These are phyloP conservation scores for Nyctibius bracteatus DNA, from an alignment of 2,113 vertebrate genomes.

Conservation along the genomic window DNA sequence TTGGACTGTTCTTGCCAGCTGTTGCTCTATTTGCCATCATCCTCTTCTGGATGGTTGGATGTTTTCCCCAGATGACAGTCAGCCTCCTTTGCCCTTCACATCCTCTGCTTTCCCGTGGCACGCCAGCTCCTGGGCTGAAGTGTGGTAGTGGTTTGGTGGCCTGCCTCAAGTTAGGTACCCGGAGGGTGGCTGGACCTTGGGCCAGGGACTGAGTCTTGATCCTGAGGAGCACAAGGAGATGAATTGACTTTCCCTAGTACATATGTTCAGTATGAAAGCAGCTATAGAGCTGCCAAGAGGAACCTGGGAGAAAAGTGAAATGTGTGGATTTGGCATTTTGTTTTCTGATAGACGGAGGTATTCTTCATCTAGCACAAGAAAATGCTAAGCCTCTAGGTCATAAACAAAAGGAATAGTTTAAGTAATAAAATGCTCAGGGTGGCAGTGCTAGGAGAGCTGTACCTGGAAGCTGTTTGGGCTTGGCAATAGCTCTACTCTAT, in stretches of 20 bases:
- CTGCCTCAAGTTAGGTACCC: not conserved
- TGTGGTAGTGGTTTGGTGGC: not conserved
- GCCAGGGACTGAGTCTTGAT: not conserved
- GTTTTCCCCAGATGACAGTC: not conserved
- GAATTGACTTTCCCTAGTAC: not conserved
- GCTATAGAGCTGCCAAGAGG: not conserved
- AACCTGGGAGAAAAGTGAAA: not conserved
- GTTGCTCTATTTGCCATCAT: not conserved
- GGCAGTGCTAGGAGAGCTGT: not conserved
- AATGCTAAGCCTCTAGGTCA: not conserved
- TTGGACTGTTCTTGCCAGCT: not conserved
- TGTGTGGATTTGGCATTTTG: not conserved
- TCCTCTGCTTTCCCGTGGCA: fast-evolving
- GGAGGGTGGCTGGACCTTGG: not conserved
- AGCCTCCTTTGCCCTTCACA: not conserved
- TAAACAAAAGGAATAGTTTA: not conserved
- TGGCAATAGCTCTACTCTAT: not conserved
- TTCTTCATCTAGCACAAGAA: not conserved
- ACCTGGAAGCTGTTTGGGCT: not conserved
- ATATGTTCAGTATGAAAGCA: not conserved
- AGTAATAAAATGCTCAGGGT: not conserved
- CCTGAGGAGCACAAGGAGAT: not conserved
- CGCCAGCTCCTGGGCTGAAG: not conserved
- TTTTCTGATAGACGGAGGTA: not conserved
- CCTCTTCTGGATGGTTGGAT: not conserved